Evolutionary conservation across 2,888 invertebrate genomes (phyloP).

Genomic region (Drosophila emarginata): DNA sequence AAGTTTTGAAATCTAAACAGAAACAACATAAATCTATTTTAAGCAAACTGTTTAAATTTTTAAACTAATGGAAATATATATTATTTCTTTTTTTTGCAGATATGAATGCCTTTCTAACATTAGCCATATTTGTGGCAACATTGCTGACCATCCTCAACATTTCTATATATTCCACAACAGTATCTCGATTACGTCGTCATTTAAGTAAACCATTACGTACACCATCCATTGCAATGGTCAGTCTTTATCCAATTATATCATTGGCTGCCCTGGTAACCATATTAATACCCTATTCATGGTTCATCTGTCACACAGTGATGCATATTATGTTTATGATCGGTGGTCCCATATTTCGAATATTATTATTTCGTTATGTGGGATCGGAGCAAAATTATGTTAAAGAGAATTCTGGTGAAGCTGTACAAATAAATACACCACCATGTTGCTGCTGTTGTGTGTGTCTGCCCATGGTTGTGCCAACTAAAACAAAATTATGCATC

Average conservation of each 20-base stretch:
- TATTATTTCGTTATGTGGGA: constrained; percentile 81
- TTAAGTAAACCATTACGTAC: constrained; percentile 59
- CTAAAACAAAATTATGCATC: constrained; percentile 70
- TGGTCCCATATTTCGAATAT: constrained; percentile 73
- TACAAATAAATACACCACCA: constrained; percentile 77
- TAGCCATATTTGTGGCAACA: constrained; percentile 74
- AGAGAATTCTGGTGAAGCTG: constrained; percentile 80
- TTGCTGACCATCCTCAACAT: constrained; percentile 77
- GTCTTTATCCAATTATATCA: constrained; percentile 79
- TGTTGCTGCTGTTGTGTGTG: constrained; percentile 79
- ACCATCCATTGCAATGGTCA: constrained; percentile 72
- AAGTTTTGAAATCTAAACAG: constrained; percentile 39
- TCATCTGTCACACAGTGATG: constrained; percentile 81
- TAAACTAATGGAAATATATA: not conserved
- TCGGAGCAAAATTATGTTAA: constrained; percentile 81
- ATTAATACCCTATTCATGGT: constrained; percentile 78
- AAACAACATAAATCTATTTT: too few species aligned
- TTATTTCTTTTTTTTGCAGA: constrained; percentile 55
- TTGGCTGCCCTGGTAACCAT: constrained; percentile 77
- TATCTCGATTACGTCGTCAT: constrained; percentile 60
- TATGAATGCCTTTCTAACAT: constrained; percentile 77
- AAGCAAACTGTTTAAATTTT: too few species aligned
- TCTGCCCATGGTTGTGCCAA: constrained; percentile 73
- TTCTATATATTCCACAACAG: constrained; percentile 76
- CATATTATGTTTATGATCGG: constrained; percentile 80